These are phyloP conservation scores for Cuniculus paca DNA, from an alignment of 2,797 vertebrate species.

Conservation along the genomic window DNA sequence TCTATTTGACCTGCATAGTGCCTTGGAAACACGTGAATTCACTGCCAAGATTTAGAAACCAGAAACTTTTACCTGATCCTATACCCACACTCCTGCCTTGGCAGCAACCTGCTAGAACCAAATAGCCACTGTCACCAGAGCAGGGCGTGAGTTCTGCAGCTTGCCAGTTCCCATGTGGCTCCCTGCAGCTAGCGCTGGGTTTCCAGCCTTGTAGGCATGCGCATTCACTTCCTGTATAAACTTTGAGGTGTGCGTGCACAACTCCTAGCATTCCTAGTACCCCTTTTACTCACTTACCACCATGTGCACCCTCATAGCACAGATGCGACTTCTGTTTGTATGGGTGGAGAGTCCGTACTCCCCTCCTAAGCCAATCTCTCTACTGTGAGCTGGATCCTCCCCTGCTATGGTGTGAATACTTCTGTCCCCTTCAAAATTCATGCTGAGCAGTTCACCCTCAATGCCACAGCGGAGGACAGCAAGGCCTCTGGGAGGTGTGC, in stretches of 20 bases:
- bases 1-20: background rate
- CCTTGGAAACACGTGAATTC: background rate
- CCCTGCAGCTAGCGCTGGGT: no score
- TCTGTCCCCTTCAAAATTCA: background rate
- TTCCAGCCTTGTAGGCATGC: background rate
- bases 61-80: background rate
- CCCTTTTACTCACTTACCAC: background rate
- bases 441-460: background rate
- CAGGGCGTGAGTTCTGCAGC: no score
- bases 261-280: background rate
- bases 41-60: background rate
- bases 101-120: background rate
- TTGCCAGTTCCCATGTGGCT: background rate
- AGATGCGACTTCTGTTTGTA: background rate
- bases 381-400: background rate
- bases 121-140: accelerated
- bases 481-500: background rate
- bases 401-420: background rate
- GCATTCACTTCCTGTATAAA: background rate
- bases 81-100: background rate
- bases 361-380: background rate
- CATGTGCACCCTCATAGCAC: background rate
- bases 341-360: background rate
- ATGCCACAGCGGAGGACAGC: background rate
- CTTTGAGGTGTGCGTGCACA: accelerated